Conservation (phyloP, 2,888 invertebrate species). For the Drosophila macrospina region DNA sequence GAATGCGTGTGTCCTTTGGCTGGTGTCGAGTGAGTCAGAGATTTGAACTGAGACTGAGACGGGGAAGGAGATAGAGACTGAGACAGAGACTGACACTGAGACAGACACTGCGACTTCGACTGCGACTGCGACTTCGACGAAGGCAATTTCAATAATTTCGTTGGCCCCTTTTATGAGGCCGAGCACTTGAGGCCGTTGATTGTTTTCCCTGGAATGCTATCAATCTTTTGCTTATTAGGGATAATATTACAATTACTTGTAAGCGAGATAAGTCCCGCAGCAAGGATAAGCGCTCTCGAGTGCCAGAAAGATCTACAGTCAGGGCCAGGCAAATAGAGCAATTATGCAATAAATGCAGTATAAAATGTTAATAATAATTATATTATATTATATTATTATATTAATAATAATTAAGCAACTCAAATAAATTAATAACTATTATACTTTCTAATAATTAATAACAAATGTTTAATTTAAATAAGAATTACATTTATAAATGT, state of each 20-base stretch:
- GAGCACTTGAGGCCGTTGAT: slow-evolving; percentile 36
- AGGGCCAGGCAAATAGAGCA: background rate
- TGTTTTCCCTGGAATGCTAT: slow-evolving; percentile 76
- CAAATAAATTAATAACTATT: too few species aligned
- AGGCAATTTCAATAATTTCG: slow-evolving; percentile 52
- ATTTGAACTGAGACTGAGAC: slow-evolving; percentile 37
- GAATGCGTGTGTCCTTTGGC: slow-evolving; percentile 61
- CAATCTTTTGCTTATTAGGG: slow-evolving; percentile 80
- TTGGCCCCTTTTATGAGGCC: slow-evolving; percentile 48
- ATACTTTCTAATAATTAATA: too few species aligned
- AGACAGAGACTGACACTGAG: too few species aligned
- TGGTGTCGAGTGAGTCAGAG: slow-evolving; percentile 59
- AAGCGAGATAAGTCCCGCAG: slow-evolving; percentile 72
- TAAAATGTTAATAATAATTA: background rate
- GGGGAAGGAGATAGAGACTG: too few species aligned
- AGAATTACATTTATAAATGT: too few species aligned
- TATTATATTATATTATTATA: too few species aligned
- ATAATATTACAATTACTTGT: slow-evolving; percentile 82
- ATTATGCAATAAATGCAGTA: background rate
- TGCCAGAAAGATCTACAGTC: slow-evolving; percentile 25
- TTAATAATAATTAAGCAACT: too few species aligned
- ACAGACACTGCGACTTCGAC: slow-evolving; percentile 17
- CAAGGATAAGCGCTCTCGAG: slow-evolving; percentile 53
- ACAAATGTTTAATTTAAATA: too few species aligned
- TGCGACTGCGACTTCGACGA: background rate